Evolutionary conservation across 2,888 invertebrate genomes (phyloP).

Genomic region (Leptopilina syphax): DNA sequence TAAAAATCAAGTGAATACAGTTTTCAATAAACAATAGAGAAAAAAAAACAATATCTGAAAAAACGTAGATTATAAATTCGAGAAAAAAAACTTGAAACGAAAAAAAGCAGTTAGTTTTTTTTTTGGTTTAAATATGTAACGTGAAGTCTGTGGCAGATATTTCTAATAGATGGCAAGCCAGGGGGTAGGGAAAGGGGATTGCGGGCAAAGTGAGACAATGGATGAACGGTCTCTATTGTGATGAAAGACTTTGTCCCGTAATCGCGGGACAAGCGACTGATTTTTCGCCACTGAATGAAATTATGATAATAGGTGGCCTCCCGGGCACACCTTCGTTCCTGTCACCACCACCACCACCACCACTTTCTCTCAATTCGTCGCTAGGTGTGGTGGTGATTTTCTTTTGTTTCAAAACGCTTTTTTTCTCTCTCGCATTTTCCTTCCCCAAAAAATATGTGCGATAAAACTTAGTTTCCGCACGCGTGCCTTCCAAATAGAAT

Average conservation of each 20-base stretch:
- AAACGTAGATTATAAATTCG: no score
- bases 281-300: slow-evolving; percentile 73
- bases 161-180: slow-evolving; percentile 3
- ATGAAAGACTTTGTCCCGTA: slow-evolving; percentile 54
- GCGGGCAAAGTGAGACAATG: slow-evolving; percentile 57
- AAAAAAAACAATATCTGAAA: no score
- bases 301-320: slow-evolving; percentile 69
- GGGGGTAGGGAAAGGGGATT: not conserved
- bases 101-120: not conserved
- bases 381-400: slow-evolving; percentile 50
- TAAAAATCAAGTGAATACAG: no score
- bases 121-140: slow-evolving; percentile 12
- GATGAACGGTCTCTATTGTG: slow-evolving; percentile 64
- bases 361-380: slow-evolving; percentile 46
- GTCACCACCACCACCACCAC: slow-evolving; percentile 3
- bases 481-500: not conserved
- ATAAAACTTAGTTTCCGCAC: slow-evolving; percentile 30
- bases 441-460: slow-evolving; percentile 42
- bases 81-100: not conserved
- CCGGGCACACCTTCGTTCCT: slow-evolving; percentile 37
- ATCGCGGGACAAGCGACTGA: slow-evolving; percentile 68
- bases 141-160: not conserved
- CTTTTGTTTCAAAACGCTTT: slow-evolving; percentile 66
- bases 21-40: no score
- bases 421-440: slow-evolving; percentile 46